Conservation (phyloP, 2,113 vertebrate genomes). For the Dissostichus mawsoni region DNA sequence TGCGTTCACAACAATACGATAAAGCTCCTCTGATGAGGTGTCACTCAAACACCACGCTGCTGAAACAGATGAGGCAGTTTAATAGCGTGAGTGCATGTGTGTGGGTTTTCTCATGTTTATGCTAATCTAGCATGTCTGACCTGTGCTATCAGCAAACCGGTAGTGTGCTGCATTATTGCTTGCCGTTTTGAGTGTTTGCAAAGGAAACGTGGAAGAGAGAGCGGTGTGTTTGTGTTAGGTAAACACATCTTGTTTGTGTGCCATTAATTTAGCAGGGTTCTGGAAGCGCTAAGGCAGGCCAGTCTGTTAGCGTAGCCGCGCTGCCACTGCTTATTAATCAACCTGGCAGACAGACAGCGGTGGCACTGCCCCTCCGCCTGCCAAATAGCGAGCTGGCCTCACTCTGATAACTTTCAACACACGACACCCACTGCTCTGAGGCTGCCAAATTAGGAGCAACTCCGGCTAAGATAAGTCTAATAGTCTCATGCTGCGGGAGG, state of each 20-base stretch:
- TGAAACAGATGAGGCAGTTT: constrained; percentile 7
- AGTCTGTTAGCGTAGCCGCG: constrained; percentile 61
- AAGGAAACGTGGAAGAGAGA: background rate
- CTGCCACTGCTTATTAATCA: constrained; percentile 75
- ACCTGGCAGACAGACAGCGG: constrained; percentile 70
- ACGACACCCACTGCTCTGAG: constrained; percentile 55
- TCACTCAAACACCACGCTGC: constrained; percentile 34
- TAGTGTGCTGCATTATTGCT: constrained; percentile 27
- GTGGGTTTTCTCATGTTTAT: constrained; percentile 27
- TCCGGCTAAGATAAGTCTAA: constrained; percentile 73
- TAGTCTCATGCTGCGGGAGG: constrained; percentile 58
- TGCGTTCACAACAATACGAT: constrained; percentile 33
- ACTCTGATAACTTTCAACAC: constrained; percentile 75
- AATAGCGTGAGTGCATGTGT: background rate
- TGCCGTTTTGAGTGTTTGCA: background rate
- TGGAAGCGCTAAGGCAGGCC: constrained; percentile 52
- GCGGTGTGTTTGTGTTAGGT: background rate
- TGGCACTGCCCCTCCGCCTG: constrained; percentile 69
- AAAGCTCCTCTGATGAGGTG: constrained; percentile 58
- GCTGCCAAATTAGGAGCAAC: constrained; percentile 76
- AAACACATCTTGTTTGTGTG: constrained; percentile 1
- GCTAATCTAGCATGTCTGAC: constrained; percentile 35
- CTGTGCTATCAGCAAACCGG: constrained; percentile 42
- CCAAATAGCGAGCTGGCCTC: constrained; percentile 78
- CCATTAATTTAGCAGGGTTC: constrained; percentile 60